Conservation (phyloP, 2,113 vertebrate species). For the Phalacrocorax brasilianus region DNA sequence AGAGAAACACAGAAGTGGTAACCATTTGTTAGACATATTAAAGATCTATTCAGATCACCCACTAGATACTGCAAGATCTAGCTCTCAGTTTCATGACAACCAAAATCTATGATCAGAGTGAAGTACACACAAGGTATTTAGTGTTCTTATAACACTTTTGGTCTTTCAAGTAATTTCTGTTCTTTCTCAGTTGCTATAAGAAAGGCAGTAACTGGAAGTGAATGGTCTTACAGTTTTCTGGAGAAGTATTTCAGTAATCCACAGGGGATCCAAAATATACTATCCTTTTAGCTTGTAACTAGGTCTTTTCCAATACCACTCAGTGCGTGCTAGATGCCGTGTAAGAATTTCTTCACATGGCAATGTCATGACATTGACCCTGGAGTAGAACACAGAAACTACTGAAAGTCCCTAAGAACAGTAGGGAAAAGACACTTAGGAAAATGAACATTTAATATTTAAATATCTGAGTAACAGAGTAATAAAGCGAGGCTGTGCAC, state of each 20-base stretch:
- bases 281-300: not conserved
- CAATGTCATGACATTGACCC: not conserved
- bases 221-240: not conserved
- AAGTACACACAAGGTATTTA: not conserved
- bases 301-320: not conserved
- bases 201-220: not conserved
- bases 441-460: not conserved
- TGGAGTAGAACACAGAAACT: not conserved
- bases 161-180: not conserved
- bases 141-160: not conserved
- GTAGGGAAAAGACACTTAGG: not conserved
- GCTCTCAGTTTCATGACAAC: not conserved
- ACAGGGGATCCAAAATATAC: not conserved
- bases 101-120: not conserved
- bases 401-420: not conserved
- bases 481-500: not conserved
- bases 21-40: not conserved
- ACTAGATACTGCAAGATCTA: not conserved
- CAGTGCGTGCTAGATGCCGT: not conserved
- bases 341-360: not conserved
- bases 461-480: not conserved
- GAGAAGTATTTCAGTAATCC: not conserved
- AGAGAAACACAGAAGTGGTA: not conserved
- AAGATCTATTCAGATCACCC: not conserved
- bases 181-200: not conserved